These are phyloP conservation scores for Arrhopalites spinosus DNA, from an alignment of 2,888 invertebrate genomes.

Conservation along the genomic window DNA sequence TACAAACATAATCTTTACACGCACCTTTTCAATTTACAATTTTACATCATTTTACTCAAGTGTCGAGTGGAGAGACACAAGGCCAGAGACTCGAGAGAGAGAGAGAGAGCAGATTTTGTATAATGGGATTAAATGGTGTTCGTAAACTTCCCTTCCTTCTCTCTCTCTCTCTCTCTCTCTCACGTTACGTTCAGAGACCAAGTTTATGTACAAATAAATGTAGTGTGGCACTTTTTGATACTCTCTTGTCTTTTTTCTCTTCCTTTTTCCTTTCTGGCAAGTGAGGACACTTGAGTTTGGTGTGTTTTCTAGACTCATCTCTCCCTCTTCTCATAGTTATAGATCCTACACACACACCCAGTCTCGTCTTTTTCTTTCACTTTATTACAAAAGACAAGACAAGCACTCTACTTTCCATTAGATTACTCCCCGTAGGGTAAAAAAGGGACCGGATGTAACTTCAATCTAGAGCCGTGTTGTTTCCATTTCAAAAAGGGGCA, in stretches of 20 bases:
- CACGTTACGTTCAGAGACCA: background rate
- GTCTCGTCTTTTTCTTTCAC: too few species aligned
- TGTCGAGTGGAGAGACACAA: background rate
- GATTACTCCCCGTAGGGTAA: background rate
- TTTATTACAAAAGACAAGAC: constrained; percentile 4
- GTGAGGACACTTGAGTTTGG: too few species aligned
- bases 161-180: background rate
- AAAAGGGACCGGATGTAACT: too few species aligned
- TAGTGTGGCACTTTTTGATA: too few species aligned
- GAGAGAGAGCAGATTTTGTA: background rate
- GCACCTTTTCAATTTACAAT: too few species aligned
- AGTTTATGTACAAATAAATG: background rate
- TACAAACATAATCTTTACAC: too few species aligned
- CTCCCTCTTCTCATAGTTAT: too few species aligned
- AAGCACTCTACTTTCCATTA: constrained; percentile 5
- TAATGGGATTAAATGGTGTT: background rate
- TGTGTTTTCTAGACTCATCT: too few species aligned
- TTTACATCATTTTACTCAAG: background rate
- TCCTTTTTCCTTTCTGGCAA: too few species aligned
- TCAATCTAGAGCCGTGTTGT: too few species aligned
- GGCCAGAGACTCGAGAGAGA: background rate
- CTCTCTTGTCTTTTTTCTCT: background rate
- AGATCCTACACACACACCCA: too few species aligned
- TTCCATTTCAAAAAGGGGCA: too few species aligned
- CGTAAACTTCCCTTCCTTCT: background rate